phyloP scores from a whole-genome alignment of 2,797 vertebrate species.

The Sebastes nivosus region DNA sequence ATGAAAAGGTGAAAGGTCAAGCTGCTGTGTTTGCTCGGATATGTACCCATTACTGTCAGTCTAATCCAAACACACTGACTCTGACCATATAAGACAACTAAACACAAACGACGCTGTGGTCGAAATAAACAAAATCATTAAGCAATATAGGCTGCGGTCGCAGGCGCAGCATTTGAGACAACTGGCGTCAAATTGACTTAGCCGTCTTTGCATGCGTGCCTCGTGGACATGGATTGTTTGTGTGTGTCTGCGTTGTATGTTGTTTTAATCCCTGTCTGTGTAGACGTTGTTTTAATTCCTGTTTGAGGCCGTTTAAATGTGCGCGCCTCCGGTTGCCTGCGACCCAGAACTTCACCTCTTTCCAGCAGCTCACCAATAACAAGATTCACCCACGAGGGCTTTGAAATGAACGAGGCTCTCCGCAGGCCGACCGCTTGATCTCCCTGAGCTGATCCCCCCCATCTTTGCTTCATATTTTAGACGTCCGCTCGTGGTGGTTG shows the following conservation, averaged over 20 bases:
- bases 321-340: constrained; percentile 42
- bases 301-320: constrained; percentile 19
- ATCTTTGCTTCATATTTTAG: constrained; percentile 53
- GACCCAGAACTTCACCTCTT: constrained; percentile 61
- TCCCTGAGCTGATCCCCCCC: constrained; percentile 33
- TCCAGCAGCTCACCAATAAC: constrained; percentile 57
- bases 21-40: constrained; percentile 20
- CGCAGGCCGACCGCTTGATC: constrained; percentile 59
- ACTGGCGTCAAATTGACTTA: constrained; percentile 56
- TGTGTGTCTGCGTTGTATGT: constrained; percentile 20
- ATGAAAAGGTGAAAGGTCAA: constrained; percentile 36
- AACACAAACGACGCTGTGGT: constrained; percentile 3
- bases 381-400: constrained; percentile 56
- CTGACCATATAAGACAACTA: constrained; percentile 16
- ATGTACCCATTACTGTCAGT: constrained; percentile 11
- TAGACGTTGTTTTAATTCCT: constrained; percentile 53
- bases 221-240: constrained; percentile 32
- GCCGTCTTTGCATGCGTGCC: constrained; percentile 38
- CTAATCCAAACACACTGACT: constrained; percentile 19
- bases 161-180: constrained; percentile 39
- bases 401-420: constrained; percentile 58
- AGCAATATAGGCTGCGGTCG: constrained; percentile 4
- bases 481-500: constrained; percentile 27
- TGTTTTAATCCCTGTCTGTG: constrained; percentile 44
- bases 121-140: constrained; percentile 43